Evolutionary conservation across 2,888 invertebrate genomes (phyloP), one percentile per base, ranked within the genome.

Genomic region (Penaeus monodon): DNA sequence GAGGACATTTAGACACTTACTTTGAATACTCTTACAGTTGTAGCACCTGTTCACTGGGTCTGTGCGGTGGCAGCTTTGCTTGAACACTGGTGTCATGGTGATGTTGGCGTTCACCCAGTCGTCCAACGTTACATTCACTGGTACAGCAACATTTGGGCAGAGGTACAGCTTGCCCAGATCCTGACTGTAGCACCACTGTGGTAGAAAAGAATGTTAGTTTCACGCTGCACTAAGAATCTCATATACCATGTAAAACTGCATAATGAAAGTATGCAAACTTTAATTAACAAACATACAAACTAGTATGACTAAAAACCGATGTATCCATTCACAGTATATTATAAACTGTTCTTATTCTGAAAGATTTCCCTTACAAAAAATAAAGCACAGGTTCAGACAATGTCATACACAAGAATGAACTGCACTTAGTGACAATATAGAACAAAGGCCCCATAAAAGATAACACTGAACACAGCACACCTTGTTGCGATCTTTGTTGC

Each of bases 141-240:
- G 86, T 8, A 89, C 77, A 38, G 89, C 86, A 20, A 89, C 81
- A 76, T 81, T 73, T 1, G 84, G 84, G 33, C 78, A 78, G 17
- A 86, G 38, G 77, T 84, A 89, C 38, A 89, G 73, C 57, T 86
- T 86, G 22, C 84, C 27, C 33, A 33, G 70, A 7, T 29, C 27
- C 63, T 78, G 29, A n/a, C 84, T 84, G 78, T 81, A 89, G 73
- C 89, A 84, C 89, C 89, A 89, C 89, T 89, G 81, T 49, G 24
- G 49, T 29, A 44, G 12, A 76, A 57, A 57, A 57, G 17, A 0
- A 4, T 17, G 57, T 57, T 57, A 57, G 17, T 57, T 57, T 57
- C 44, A 44, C 10, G 8, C 17, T 57, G 17, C 17, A 57, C 17
- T 57, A 12, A 4, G 17, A 57, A 3, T 57, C 57, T 57, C 33